Conservation (phyloP, 92 coral and sea anemone species). For the Paragorgia papillata region DNA sequence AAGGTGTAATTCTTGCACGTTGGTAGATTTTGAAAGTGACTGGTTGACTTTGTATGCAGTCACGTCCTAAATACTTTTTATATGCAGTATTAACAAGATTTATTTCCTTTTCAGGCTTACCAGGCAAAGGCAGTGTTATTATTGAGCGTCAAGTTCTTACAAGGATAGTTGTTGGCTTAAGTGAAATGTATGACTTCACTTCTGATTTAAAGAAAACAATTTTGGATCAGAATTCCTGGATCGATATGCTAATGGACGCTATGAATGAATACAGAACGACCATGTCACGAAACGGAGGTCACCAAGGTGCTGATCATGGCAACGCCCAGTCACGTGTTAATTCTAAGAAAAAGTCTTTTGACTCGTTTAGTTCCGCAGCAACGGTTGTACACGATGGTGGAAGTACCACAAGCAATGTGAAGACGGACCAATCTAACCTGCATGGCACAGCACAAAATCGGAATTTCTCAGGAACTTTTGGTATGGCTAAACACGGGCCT, state of each 20-base stretch:
- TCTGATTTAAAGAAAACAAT: constrained; percentile 28
- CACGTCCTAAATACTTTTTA: too few relatives aligned
- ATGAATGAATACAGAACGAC: constrained; percentile 8
- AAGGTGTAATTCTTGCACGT: too few relatives aligned
- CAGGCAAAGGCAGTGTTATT: constrained; percentile 54
- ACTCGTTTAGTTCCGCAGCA: too few relatives aligned
- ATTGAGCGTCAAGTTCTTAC: constrained; percentile 11
- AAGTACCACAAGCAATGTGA: too few relatives aligned
- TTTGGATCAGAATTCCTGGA: constrained; percentile 39
- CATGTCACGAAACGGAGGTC: neutral
- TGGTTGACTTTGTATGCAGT: too few relatives aligned
- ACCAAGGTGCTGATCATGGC: neutral
- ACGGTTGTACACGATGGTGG: too few relatives aligned
- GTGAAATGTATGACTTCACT: constrained; percentile 17
- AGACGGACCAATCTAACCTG: too few relatives aligned
- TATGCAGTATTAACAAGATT: too few relatives aligned
- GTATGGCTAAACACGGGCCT: neutral
- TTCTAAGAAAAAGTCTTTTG: neutral
- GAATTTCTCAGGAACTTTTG: too few relatives aligned
- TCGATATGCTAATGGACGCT: constrained; percentile 13
- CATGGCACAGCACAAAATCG: too few relatives aligned
- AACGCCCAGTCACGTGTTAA: too few relatives aligned
- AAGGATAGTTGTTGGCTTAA: constrained; percentile 1
- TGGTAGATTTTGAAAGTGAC: too few relatives aligned
- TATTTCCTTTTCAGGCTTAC: constrained; percentile 54